Conservation (phyloP, 2,888 invertebrate genomes). For the Drosophila rubida region DNA sequence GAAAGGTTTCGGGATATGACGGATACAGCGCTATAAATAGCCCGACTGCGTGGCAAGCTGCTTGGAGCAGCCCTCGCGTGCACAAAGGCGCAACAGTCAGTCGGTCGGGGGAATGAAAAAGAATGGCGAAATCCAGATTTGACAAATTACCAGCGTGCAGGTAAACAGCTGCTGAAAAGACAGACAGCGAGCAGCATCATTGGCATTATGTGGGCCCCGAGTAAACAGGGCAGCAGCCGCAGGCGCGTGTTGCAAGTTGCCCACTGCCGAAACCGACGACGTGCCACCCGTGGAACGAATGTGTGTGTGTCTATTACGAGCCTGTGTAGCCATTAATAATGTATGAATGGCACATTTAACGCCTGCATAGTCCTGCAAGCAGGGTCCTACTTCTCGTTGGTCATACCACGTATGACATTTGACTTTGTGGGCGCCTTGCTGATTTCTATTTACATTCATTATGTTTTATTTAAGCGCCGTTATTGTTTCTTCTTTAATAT, state of each 20-base stretch:
- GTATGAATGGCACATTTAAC: slow-evolving; percentile 53
- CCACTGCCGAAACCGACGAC: slow-evolving; percentile 14
- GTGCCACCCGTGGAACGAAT: slow-evolving; percentile 14
- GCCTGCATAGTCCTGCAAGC: slow-evolving; percentile 46
- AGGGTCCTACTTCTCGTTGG: slow-evolving; percentile 16
- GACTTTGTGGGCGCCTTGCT: slow-evolving; percentile 35
- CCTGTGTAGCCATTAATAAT: slow-evolving; percentile 52
- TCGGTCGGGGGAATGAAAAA: slow-evolving; percentile 35
- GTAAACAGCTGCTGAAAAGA: slow-evolving; percentile 53
- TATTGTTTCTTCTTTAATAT: slow-evolving; percentile 13
- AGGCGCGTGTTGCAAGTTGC: slow-evolving; percentile 7
- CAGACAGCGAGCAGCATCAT: neutral
- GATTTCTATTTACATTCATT: slow-evolving; percentile 22
- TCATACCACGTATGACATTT: slow-evolving; percentile 48
- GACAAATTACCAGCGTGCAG: slow-evolving; percentile 74
- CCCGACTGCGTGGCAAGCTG: neutral
- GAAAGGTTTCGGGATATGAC: neutral
- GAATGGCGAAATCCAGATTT: slow-evolving; percentile 68
- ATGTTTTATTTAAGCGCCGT: slow-evolving; percentile 27
- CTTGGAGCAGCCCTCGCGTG: neutral
- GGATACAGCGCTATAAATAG: neutral
- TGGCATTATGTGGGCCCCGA: slow-evolving; percentile 3
- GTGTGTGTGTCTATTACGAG: slow-evolving; percentile 35
- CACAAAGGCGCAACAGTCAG: slow-evolving; percentile 51
- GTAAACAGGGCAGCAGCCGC: slow-evolving; percentile 22